These are phyloP conservation scores for Formicarius rufipectus DNA, from an alignment of 2,113 vertebrate species.

Conservation along the genomic window DNA sequence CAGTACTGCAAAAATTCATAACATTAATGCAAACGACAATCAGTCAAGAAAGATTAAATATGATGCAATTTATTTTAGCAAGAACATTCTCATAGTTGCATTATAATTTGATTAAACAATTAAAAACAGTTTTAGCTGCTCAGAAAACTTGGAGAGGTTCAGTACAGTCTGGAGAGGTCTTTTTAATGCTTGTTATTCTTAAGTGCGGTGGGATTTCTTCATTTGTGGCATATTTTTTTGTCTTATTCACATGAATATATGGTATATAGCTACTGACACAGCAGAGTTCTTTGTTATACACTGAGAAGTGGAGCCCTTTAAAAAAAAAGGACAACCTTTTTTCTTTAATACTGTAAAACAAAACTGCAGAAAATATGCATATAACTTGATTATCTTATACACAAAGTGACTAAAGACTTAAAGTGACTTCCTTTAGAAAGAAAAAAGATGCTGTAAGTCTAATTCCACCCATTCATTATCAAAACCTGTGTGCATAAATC, in stretches of 20 bases:
- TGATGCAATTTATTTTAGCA: background rate
- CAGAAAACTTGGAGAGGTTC: background rate
- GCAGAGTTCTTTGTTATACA: background rate
- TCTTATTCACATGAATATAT: background rate
- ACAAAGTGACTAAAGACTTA: background rate
- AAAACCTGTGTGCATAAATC: background rate
- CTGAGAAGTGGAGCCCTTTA: background rate
- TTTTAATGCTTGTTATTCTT: background rate
- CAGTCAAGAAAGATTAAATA: background rate
- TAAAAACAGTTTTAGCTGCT: background rate
- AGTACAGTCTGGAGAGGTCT: background rate
- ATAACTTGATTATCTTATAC: background rate
- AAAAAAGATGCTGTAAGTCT: background rate
- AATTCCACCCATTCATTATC: background rate
- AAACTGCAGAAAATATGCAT: background rate
- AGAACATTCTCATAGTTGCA: background rate
- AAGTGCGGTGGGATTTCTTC: background rate
- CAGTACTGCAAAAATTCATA: background rate
- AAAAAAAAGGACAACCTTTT: background rate
- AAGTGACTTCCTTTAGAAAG: background rate
- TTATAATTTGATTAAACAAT: background rate
- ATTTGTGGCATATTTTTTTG: background rate
- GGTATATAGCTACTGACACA: background rate
- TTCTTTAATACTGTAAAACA: background rate
- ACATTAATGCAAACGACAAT: background rate